phyloP scores from a whole-genome alignment of 2,797 vertebrate genomes.

The Peromyscus nudipes region DNA sequence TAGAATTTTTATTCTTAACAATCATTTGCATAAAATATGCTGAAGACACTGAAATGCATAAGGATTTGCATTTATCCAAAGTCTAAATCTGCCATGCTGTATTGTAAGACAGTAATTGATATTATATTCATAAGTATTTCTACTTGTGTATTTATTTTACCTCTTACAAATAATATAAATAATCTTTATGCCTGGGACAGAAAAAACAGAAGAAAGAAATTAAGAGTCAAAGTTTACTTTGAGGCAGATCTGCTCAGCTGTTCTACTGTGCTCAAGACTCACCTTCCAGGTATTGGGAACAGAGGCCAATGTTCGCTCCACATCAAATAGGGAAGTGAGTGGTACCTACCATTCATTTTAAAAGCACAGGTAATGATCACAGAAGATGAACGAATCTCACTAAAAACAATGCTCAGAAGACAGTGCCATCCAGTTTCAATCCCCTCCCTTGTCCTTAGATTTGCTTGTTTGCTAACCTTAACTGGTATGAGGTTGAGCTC shows the following conservation, averaged over 20 bases:
- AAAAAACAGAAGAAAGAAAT: conserved; percentile 77
- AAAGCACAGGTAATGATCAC: not conserved
- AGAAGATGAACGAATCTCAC: conserved; percentile 6
- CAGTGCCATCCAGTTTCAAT: not conserved
- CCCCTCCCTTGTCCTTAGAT: conserved; percentile 52
- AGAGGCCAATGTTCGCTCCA: not conserved
- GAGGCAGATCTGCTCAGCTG: conserved; percentile 33
- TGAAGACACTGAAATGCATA: conserved; percentile 85
- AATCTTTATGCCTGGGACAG: conserved; percentile 67
- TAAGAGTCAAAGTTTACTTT: conserved; percentile 63
- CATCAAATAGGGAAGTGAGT: not conserved
- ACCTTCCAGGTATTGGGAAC: not conserved
- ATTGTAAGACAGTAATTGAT: conserved; percentile 82
- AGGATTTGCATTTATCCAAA: conserved; percentile 81
- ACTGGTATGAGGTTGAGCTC: not conserved
- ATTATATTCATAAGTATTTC: conserved; percentile 75
- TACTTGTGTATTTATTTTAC: conserved; percentile 58
- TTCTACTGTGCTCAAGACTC: not conserved
- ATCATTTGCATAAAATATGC: conserved; percentile 91
- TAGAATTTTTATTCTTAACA: conserved; percentile 95
- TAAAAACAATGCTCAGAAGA: conserved; percentile 44
- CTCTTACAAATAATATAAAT: conserved; percentile 78
- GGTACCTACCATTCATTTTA: conserved; percentile 49
- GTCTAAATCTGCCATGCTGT: conserved; percentile 77
- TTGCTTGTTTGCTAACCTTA: conserved; percentile 30